Evolutionary conservation across 92 coral and sea anemone genomes (phyloP), one percentile per base, ranked within the genome.

Genomic region (Pocillopora meandrina): DNA sequence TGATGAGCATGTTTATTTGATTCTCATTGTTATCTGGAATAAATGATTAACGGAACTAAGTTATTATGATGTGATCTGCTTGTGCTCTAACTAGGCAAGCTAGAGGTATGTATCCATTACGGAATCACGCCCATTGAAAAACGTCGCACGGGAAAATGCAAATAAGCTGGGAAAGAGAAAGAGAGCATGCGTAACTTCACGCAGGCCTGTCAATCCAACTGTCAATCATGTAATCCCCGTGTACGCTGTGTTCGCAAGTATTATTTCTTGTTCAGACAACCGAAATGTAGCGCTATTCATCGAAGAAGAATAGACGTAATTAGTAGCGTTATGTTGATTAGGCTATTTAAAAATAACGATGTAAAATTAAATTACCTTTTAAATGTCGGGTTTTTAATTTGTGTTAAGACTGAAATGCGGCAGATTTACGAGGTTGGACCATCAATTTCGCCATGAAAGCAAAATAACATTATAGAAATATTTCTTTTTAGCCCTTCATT

Each of bases 1-100:
- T 65, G 55, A n/a, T 76, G 21, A 14, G 23, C 80, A 76, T 76
- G 20, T 76, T 58, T 60, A 76, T 58, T 76, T 76, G 66, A 76
- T 76, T 76, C 67, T 34, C 31, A 26, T 26, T 26, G 31, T 26
- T 26, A 26, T 26, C 31, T 26, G 31, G 31, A 26, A 26, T 26
- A 26, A 26, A 26, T 26, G 31, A 26, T 26, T 26, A 20, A 56
- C 42, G 65, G 79, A 75, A 66, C 52, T 58, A 58, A 75, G 79
- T 75, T 75, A 74, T 52, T 75, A 75, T 75, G 66, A 58, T 75
- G 65, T 15, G 65, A 75, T 58, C 58, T 75, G 31, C 31, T 26
- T 26, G 31, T 26, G 31, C 31, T 26, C 31, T 26, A 26, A 26
- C 31, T 26, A 26, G 31, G 31, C 31, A 26, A 26, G 31, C 31